These are phyloP conservation scores for Fregata magnificens DNA, from an alignment of 2,113 vertebrate genomes.

Conservation along the genomic window DNA sequence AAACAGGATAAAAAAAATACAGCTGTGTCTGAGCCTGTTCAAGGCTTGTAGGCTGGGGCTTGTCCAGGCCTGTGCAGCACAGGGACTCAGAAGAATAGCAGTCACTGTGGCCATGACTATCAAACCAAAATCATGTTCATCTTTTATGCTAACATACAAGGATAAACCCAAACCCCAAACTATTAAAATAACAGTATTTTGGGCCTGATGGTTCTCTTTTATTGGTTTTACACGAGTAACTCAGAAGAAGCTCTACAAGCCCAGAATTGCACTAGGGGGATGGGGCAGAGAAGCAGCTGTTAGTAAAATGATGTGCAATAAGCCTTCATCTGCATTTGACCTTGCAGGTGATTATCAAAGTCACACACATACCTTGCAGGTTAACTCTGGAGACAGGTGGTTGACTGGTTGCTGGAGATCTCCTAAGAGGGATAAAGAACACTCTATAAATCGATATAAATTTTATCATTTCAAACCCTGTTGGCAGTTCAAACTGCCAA, in stretches of 20 bases:
- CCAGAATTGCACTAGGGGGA: not conserved
- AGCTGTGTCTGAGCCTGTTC: slow-evolving; percentile 49
- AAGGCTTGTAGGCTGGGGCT: not conserved
- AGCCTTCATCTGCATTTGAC: not conserved
- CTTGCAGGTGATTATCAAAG: not conserved
- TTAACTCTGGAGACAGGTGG: slow-evolving; percentile 85
- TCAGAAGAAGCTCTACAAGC: not conserved
- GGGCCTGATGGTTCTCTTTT: not conserved
- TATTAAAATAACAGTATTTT: not conserved
- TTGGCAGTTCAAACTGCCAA: not conserved
- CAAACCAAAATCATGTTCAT: slow-evolving; percentile 13
- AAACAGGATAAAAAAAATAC: not conserved
- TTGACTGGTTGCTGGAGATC: slow-evolving; percentile 88
- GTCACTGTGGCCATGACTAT: slow-evolving; percentile 4
- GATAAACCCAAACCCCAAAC: slow-evolving; percentile 7
- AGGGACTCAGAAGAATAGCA: slow-evolving; percentile 11
- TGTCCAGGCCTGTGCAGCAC: slow-evolving; percentile 27
- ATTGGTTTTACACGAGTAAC: not conserved
- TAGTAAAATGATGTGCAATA: not conserved
- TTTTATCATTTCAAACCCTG: not conserved
- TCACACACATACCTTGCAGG: slow-evolving; percentile 82
- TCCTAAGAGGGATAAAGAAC: slow-evolving; percentile 73
- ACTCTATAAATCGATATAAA: not conserved
- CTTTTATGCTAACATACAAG: not conserved
- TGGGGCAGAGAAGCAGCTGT: not conserved